Percentiles rank a stretch among this genome's conserved stretches.
Conservation (phyloP, 2,888 invertebrate genomes). For the Nymphalis polychloros region DNA sequence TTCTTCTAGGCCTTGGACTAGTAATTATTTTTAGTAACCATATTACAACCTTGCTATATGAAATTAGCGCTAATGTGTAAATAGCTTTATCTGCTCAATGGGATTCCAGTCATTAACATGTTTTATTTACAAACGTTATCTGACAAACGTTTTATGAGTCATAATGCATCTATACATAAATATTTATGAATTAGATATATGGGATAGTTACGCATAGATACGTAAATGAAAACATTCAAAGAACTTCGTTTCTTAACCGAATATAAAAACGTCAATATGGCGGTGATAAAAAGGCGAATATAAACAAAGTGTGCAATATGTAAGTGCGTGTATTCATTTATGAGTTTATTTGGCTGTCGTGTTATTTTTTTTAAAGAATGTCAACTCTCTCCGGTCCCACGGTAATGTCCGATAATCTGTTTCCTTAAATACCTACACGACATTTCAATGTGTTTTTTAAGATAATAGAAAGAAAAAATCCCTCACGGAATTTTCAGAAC, state of each 20-base stretch:
- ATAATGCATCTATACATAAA: slow-evolving; percentile 52
- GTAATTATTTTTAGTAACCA: background rate
- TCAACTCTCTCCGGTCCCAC: slow-evolving; percentile 18
- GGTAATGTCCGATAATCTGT: slow-evolving; percentile 8
- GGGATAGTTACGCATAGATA: slow-evolving; percentile 34
- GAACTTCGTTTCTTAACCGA: slow-evolving; percentile 31
- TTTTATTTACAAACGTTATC: slow-evolving; percentile 51
- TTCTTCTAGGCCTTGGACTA: background rate
- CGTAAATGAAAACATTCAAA: slow-evolving; percentile 37
- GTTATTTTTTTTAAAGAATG: slow-evolving; percentile 17
- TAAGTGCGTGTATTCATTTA: slow-evolving; percentile 62
- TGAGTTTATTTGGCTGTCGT: slow-evolving; percentile 28
- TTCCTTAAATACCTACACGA: slow-evolving; percentile 13
- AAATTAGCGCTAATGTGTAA: slow-evolving; percentile 33
- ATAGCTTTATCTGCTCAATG: slow-evolving; percentile 42
- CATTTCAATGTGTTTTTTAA: slow-evolving; percentile 9
- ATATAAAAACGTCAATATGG: slow-evolving; percentile 53
- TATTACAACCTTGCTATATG: background rate
- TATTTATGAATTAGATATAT: slow-evolving; percentile 58
- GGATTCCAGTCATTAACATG: slow-evolving; percentile 48
- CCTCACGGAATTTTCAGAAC: background rate
- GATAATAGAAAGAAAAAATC: slow-evolving; percentile 7
- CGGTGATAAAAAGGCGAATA: slow-evolving; percentile 40
- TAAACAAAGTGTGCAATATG: slow-evolving; percentile 46
- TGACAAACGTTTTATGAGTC: slow-evolving; percentile 58